A percentile compares a stretch with the other conserved stretches of the same genome.
phyloP scores from a whole-genome alignment of 2,113 vertebrate species.

The Tyrannus savana region DNA sequence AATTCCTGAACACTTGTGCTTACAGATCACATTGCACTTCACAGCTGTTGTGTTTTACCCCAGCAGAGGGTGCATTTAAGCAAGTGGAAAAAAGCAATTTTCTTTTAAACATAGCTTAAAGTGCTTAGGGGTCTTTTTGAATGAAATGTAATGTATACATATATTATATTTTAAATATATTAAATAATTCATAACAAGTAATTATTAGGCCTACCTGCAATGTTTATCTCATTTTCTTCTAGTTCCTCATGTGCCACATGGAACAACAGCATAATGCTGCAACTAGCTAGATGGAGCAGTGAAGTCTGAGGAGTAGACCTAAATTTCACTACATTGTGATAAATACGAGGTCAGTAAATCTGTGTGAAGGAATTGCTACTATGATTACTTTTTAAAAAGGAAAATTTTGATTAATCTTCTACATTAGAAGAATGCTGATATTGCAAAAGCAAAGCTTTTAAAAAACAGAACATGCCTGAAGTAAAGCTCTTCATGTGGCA shows the following conservation, averaged over 20 bases:
- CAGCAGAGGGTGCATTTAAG: conserved; percentile 68
- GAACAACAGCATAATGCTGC: neutral
- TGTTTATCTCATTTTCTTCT: neutral
- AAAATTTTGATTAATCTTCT: conserved; percentile 14
- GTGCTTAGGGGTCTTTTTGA: conserved; percentile 18
- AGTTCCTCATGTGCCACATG: neutral
- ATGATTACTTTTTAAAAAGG: neutral
- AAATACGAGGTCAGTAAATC: neutral
- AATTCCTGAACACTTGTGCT: conserved; percentile 37
- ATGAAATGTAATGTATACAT: neutral
- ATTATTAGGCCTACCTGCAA: neutral
- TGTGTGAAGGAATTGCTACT: neutral
- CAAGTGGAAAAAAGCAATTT: conserved; percentile 48
- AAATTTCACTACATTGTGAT: neutral
- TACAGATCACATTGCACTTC: conserved; percentile 45
- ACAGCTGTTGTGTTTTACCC: conserved; percentile 58
- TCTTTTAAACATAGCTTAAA: neutral
- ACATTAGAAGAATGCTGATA: conserved; percentile 43
- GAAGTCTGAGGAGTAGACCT: neutral
- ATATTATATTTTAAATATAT: neutral
- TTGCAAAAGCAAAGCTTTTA: conserved; percentile 19
- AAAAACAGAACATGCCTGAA: conserved; percentile 38
- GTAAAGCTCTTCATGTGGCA: neutral
- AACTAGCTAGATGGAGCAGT: neutral
- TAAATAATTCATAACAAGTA: neutral